These are phyloP conservation scores for Spodoptera litura DNA, from an alignment of 1,140 invertebrate species.

Conservation along the genomic window DNA sequence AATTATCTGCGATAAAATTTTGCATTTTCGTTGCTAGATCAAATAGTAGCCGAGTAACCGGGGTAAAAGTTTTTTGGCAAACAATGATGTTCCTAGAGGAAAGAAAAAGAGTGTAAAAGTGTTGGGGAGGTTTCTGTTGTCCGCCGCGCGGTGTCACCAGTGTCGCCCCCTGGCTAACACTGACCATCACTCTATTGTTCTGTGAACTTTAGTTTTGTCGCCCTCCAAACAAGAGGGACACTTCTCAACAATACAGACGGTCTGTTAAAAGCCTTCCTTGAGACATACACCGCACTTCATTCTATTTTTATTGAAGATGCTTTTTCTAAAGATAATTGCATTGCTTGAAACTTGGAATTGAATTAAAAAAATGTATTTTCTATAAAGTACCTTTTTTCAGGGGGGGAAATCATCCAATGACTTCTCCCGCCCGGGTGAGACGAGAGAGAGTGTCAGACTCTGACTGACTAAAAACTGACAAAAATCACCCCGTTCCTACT, in stretches of 20 bases:
- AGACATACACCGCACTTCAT: slow-evolving; percentile 13
- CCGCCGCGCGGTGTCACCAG: not conserved
- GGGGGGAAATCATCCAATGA: too few relatives aligned
- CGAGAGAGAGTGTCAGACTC: too few relatives aligned
- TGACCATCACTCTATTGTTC: slow-evolving; percentile 50
- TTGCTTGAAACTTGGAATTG: not conserved
- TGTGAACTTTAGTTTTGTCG: slow-evolving; percentile 45
- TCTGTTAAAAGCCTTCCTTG: slow-evolving; percentile 36
- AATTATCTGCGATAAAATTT: not conserved
- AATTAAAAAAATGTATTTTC: too few relatives aligned
- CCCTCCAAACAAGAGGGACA: slow-evolving; percentile 37
- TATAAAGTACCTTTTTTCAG: too few relatives aligned
- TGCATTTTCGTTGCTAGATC: not conserved
- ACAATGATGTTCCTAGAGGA: not conserved
- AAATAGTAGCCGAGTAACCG: not conserved
- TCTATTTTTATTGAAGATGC: slow-evolving; percentile 18
- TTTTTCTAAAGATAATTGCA: not conserved
- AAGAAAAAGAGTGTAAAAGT: slow-evolving; percentile 9
- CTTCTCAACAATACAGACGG: slow-evolving; percentile 18
- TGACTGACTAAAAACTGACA: too few relatives aligned
- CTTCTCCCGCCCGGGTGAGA: too few relatives aligned
- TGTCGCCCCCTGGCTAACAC: slow-evolving; percentile 12
- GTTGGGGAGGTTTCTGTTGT: not conserved
- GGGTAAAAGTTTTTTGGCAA: not conserved
- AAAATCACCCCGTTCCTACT: too few relatives aligned